A percentile compares a stretch with the other conserved stretches of the same genome.
Evolutionary conservation across 2,113 vertebrate species (phyloP).

Genomic region (Mixornis gularis): DNA sequence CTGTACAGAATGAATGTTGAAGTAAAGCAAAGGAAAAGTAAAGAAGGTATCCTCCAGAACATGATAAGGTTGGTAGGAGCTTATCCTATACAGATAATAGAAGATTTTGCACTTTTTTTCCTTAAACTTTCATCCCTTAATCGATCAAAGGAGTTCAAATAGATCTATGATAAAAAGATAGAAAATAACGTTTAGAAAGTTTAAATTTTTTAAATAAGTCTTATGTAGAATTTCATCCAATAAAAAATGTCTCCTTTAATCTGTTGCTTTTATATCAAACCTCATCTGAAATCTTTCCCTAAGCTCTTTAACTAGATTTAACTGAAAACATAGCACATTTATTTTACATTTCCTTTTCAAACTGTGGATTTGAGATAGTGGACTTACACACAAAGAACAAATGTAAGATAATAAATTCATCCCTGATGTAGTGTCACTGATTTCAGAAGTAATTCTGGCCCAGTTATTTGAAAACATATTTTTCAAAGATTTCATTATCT

Average conservation of each 20-base stretch:
- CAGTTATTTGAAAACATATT: constrained; percentile 10
- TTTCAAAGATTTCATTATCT: constrained; percentile 13
- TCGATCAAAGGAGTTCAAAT: background rate
- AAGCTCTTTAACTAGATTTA: background rate
- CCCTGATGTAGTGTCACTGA: background rate
- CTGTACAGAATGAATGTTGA: background rate
- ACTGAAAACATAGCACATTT: background rate
- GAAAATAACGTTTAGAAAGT: background rate
- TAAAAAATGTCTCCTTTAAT: background rate
- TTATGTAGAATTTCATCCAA: background rate
- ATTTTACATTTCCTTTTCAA: background rate
- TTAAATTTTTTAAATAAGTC: background rate
- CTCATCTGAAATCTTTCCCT: background rate
- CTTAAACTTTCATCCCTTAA: background rate
- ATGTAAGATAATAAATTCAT: background rate
- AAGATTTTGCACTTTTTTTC: background rate
- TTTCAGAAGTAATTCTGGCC: background rate
- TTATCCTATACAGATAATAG: background rate
- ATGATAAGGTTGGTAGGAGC: fast-evolving
- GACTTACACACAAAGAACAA: background rate
- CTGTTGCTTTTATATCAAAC: background rate
- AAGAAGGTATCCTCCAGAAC: background rate
- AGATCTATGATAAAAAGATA: background rate
- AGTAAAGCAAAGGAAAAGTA: background rate
- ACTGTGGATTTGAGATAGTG: background rate